These are phyloP conservation scores for Pilophorus perplexus DNA, from an alignment of 2,888 invertebrate species.

Conservation along the genomic window DNA sequence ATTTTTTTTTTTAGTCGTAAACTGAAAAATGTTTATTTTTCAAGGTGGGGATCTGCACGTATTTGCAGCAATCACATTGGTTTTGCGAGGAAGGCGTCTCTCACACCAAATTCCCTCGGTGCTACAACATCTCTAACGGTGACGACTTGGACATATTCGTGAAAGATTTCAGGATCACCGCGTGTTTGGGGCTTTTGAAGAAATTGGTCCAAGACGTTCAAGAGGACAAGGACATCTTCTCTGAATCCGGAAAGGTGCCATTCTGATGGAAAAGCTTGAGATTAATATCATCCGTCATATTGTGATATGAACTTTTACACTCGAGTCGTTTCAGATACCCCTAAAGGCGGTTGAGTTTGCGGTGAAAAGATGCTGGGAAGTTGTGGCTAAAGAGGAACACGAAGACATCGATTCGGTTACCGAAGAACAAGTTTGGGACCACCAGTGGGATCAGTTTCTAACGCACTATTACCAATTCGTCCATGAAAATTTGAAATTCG, in stretches of 20 bases:
- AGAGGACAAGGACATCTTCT: constrained; percentile 56
- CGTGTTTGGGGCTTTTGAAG: constrained; percentile 79
- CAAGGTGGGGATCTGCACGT: constrained; percentile 67
- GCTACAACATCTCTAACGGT: constrained; percentile 77
- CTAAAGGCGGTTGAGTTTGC: constrained; percentile 77
- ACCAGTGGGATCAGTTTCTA: constrained; percentile 83
- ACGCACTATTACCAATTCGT: constrained; percentile 50
- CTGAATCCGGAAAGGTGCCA: constrained; percentile 49
- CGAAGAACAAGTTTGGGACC: constrained; percentile 66
- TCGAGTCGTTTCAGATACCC: too few relatives aligned
- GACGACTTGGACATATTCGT: constrained; percentile 80
- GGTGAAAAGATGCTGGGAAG: constrained; percentile 72
- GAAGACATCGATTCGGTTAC: constrained; percentile 59
- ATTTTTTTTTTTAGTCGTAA: too few relatives aligned
- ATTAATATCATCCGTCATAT: too few relatives aligned
- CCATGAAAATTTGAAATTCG: constrained; percentile 48
- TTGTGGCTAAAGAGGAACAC: constrained; percentile 69
- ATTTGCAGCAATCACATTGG: constrained; percentile 81
- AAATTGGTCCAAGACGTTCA: constrained; percentile 66
- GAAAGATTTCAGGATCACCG: constrained; percentile 85
- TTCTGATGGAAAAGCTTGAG: neutral
- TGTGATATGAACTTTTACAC: too few relatives aligned
- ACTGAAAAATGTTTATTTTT: constrained; percentile 19
- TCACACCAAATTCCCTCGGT: constrained; percentile 78
- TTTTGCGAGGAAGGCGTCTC: constrained; percentile 78